Percentiles rank a stretch among this genome's conserved stretches.
Conservation (phyloP, 2,888 invertebrate species). For the Dryocosmus kuriphilus region DNA sequence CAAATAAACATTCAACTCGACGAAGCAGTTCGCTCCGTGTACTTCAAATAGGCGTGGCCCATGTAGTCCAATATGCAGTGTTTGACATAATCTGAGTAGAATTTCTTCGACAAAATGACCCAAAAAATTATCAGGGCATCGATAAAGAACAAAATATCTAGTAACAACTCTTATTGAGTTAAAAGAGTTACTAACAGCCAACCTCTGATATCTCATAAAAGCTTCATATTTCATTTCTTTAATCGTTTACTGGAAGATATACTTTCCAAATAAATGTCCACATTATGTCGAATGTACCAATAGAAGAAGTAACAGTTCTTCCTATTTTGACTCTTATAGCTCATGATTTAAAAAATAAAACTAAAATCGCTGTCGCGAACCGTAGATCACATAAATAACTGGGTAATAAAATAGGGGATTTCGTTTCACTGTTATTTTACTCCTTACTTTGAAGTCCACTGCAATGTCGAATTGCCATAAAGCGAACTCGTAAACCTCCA, state of each 20-base stretch:
- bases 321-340: not conserved
- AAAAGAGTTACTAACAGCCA: too few species aligned
- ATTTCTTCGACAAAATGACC: constrained; percentile 5
- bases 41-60: constrained; percentile 49
- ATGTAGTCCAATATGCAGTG: constrained; percentile 43
- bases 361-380: not conserved
- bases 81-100: not conserved
- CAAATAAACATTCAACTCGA: constrained; percentile 48
- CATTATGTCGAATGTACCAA: not conserved
- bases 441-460: constrained; percentile 2
- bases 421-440: not conserved
- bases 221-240: too few species aligned
- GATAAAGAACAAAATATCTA: too few species aligned
- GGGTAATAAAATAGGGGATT: not conserved
- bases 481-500: not conserved
- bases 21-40: constrained; percentile 24
- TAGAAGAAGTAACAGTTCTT: not conserved
- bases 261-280: too few species aligned
- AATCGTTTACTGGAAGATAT: too few species aligned
- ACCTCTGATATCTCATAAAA: too few species aligned
- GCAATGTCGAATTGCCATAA: constrained; percentile 7
- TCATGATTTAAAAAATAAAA: not conserved
- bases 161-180: too few species aligned
- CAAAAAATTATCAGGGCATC: too few species aligned
- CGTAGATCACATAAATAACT: not conserved